These are phyloP conservation scores for cat (Felis catus) DNA, from an alignment of 2,113 vertebrate species.

Conservation along the genomic window DNA sequence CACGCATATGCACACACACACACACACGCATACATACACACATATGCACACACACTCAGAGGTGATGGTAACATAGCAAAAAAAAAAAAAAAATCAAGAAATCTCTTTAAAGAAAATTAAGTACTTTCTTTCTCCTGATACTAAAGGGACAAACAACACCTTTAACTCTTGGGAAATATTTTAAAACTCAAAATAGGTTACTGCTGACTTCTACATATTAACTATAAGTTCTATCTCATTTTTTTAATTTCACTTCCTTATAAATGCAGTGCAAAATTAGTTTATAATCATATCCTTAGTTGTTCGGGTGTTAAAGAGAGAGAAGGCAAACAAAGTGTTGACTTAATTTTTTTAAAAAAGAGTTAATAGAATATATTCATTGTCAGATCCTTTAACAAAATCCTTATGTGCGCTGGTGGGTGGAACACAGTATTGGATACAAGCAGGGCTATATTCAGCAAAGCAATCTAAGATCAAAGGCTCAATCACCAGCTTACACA, in stretches of 20 bases:
- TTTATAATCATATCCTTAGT: constrained; percentile 12
- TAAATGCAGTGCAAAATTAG: constrained; percentile 29
- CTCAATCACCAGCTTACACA: not conserved
- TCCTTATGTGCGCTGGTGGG: not conserved
- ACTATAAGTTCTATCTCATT: constrained; percentile 28
- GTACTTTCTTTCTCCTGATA: not conserved
- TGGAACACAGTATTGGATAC: not conserved
- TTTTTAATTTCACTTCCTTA: constrained; percentile 16
- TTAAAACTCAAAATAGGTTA: constrained; percentile 17
- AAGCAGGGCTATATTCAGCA: not conserved
- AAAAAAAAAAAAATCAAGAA: not conserved
- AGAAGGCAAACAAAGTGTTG: not conserved
- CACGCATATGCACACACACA: not conserved
- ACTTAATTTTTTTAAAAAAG: not conserved
- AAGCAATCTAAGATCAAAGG: constrained; percentile 46
- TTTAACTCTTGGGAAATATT: not conserved
- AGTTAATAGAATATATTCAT: not conserved
- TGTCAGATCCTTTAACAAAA: constrained; percentile 21
- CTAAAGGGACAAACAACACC: not conserved
- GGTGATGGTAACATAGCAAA: not conserved
- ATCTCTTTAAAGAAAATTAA: not conserved
- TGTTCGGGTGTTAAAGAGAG: not conserved
- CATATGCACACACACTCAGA: not conserved
- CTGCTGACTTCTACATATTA: not conserved
- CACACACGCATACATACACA: not conserved